phyloP scores from a whole-genome alignment of 2,797 vertebrate species.

The Sylvilagus floridanus region DNA sequence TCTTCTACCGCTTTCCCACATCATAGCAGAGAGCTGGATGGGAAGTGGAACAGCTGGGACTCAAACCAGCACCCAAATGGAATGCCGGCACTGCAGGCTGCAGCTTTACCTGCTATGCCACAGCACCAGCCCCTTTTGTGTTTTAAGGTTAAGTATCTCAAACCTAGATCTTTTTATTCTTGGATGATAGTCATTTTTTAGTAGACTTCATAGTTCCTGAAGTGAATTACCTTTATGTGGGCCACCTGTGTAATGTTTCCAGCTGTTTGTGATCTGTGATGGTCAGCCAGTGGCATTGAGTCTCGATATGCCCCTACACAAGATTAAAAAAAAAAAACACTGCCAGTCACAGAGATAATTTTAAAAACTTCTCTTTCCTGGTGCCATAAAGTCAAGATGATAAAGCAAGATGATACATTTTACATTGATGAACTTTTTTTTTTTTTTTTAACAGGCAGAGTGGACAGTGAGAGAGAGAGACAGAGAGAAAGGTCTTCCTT shows the following conservation, averaged over 20 bases:
- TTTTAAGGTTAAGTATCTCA: background rate
- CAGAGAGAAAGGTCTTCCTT: too few relatives aligned
- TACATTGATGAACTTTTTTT: too few relatives aligned
- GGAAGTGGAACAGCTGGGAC: too few relatives aligned
- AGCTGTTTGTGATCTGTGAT: background rate
- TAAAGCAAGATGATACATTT: background rate
- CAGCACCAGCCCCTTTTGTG: background rate
- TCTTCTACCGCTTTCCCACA: too few relatives aligned
- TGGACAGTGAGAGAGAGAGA: too few relatives aligned
- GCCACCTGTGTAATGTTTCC: background rate
- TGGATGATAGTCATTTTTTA: background rate
- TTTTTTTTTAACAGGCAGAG: too few relatives aligned
- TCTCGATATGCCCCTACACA: background rate
- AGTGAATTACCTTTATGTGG: background rate
- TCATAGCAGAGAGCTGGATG: too few relatives aligned
- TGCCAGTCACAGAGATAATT: background rate
- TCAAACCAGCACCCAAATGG: too few relatives aligned
- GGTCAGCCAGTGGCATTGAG: rapidly evolving
- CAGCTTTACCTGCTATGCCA: too few relatives aligned
- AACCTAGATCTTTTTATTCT: background rate
- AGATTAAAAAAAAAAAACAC: background rate
- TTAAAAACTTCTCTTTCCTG: background rate
- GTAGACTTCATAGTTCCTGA: background rate
- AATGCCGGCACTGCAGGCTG: too few relatives aligned
- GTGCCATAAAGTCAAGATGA: background rate